phyloP scores from a whole-genome alignment of 2,888 invertebrate genomes.

The Neoscelio sp. region DNA sequence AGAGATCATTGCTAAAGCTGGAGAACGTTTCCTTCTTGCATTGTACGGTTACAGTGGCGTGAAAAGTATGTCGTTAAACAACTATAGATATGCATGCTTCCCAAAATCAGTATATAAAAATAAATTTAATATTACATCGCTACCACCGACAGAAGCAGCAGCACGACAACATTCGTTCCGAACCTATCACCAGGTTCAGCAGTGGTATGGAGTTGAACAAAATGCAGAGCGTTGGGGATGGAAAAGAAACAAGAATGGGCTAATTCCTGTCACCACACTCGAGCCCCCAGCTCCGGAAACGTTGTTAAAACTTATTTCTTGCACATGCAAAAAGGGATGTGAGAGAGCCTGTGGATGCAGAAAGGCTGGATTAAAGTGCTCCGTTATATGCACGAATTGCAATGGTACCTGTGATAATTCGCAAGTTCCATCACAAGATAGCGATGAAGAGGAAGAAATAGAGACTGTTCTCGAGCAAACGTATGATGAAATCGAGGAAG shows the following conservation, averaged over 20 bases:
- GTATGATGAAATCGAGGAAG: no score
- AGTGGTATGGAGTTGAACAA: background rate
- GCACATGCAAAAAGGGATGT: slow-evolving; percentile 16
- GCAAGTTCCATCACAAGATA: no score
- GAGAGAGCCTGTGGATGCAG: slow-evolving; percentile 1
- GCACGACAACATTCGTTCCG: background rate
- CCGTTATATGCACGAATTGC: background rate
- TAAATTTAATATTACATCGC: background rate
- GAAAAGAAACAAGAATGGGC: no score
- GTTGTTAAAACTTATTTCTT: slow-evolving; percentile 10
- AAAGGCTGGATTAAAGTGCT: slow-evolving; percentile 16
- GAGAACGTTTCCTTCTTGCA: no score
- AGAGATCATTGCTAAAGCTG: background rate
- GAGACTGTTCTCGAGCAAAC: no score
- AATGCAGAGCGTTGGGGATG: no score
- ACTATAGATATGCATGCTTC: no score
- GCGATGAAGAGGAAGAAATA: no score
- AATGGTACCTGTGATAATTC: slow-evolving; percentile 11
- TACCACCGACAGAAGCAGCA: slow-evolving; percentile 1
- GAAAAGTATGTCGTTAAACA: no score
- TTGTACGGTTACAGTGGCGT: no score
- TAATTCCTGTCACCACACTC: no score
- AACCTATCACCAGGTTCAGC: background rate
- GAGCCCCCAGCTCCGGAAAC: slow-evolving; percentile 1
- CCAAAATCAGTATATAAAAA: no score